A percentile compares a stretch with the other conserved stretches of the same genome.
These are phyloP conservation scores for Cristatella mucedo DNA, from an alignment of 2,888 invertebrate species.

Conservation along the genomic window DNA sequence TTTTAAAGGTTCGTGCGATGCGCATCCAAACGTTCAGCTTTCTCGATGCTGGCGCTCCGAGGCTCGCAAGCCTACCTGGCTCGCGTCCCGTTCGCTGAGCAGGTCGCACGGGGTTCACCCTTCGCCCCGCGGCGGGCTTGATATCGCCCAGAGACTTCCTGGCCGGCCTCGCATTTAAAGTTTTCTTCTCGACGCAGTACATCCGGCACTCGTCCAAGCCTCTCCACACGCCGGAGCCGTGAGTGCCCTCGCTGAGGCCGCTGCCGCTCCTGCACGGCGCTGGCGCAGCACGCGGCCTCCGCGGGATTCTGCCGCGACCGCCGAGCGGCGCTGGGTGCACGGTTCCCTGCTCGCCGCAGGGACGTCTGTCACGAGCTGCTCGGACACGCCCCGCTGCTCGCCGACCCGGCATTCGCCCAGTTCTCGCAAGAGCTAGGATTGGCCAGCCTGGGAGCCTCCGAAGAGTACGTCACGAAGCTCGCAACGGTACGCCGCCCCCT, in stretches of 20 bases:
- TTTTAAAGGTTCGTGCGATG: too few species aligned
- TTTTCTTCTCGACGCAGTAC: conserved; percentile 74
- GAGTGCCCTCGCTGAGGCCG: too few species aligned
- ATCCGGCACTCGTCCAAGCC: conserved; percentile 90
- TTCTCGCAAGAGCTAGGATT: conserved; percentile 98
- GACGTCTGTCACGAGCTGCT: conserved; percentile 68
- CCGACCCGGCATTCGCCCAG: conserved; percentile 90
- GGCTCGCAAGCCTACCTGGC: too few species aligned
- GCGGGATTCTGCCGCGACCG: too few species aligned
- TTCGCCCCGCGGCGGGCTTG: conserved; percentile 79
- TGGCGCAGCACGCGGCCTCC: too few species aligned
- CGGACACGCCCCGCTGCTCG: conserved; percentile 93
- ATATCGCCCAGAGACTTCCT: conserved; percentile 63
- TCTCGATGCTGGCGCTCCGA: too few species aligned
- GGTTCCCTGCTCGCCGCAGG: conserved; percentile 30
- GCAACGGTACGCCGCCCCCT: conserved; percentile 69
- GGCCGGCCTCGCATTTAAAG: conserved; percentile 60
- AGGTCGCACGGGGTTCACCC: conserved; percentile 69
- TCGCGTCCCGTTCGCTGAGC: too few species aligned
- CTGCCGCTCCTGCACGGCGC: too few species aligned
- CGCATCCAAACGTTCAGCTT: too few species aligned
- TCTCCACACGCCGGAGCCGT: conserved; percentile 98
- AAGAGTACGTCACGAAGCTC: conserved; percentile 90
- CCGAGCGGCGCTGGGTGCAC: too few species aligned
- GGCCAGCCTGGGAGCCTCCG: conserved; percentile 90